These are phyloP conservation scores for Galbula dea DNA, from an alignment of 2,113 vertebrate species.

Conservation along the genomic window DNA sequence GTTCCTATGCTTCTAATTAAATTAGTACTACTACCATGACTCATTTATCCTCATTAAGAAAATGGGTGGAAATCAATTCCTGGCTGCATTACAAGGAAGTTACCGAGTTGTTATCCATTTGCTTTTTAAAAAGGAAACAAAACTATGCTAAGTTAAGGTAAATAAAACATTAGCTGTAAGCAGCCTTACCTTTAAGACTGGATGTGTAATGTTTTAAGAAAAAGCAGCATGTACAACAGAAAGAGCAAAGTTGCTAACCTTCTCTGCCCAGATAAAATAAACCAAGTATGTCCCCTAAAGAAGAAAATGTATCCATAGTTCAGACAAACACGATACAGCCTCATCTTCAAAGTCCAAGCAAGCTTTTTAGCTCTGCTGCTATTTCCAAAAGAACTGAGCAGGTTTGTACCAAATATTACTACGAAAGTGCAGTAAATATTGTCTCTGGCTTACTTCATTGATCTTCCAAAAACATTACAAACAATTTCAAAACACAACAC, in stretches of 20 bases:
- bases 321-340: fast-evolving
- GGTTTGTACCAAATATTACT: background rate
- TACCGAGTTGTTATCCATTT: background rate
- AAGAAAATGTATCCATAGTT: background rate
- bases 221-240: background rate
- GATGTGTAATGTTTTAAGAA: background rate
- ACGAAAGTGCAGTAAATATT: fast-evolving
- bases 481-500: background rate
- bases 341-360: background rate
- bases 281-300: background rate
- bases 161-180: background rate
- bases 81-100: background rate
- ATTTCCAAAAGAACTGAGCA: background rate
- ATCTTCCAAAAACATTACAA: background rate
- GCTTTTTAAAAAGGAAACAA: background rate
- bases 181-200: background rate
- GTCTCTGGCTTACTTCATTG: background rate
- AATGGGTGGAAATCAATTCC: background rate
- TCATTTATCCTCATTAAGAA: background rate
- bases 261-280: background rate
- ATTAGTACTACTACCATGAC: background rate
- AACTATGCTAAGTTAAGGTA: background rate
- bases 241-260: background rate
- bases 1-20: background rate
- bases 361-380: background rate